Conservation (phyloP, 2,888 invertebrate species). For the Taenaris catops region DNA sequence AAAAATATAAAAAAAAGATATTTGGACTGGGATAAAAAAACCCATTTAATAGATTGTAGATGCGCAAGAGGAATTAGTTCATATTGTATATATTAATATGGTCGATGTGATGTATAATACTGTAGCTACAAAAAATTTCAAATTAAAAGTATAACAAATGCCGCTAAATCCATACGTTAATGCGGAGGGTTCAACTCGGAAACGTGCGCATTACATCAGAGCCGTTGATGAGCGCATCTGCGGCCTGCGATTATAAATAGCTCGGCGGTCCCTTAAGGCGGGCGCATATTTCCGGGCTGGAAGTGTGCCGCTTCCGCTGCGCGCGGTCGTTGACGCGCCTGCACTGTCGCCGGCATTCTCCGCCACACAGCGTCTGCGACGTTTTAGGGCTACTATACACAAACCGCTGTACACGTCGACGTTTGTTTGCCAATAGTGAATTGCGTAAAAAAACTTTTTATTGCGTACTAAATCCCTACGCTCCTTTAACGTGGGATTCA, state of each 20-base stretch:
- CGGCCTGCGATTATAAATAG: slow-evolving; percentile 67
- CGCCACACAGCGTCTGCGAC: slow-evolving; percentile 55
- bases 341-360: slow-evolving; percentile 71
- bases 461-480: too few species aligned
- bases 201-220: slow-evolving; percentile 59
- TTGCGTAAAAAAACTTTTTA: too few species aligned
- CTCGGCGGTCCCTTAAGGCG: slow-evolving; percentile 69
- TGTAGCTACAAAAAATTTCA: too few species aligned
- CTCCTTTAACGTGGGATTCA: too few species aligned
- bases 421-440: too few species aligned
- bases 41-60: too few species aligned
- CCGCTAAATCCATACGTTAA: slow-evolving; percentile 3
- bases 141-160: neutral
- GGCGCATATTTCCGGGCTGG: slow-evolving; percentile 76
- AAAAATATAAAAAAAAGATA: too few species aligned
- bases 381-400: slow-evolving; percentile 15
- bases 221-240: slow-evolving; percentile 29
- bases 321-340: slow-evolving; percentile 73
- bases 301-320: slow-evolving; percentile 76
- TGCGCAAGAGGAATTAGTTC: too few species aligned
- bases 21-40: too few species aligned
- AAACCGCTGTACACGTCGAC: too few species aligned
- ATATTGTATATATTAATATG: too few species aligned
- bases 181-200: slow-evolving; percentile 39
- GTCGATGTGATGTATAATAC: too few species aligned